Evolutionary conservation across 2,888 invertebrate species (phyloP).

Genomic region (Physocephala rufipes): DNA sequence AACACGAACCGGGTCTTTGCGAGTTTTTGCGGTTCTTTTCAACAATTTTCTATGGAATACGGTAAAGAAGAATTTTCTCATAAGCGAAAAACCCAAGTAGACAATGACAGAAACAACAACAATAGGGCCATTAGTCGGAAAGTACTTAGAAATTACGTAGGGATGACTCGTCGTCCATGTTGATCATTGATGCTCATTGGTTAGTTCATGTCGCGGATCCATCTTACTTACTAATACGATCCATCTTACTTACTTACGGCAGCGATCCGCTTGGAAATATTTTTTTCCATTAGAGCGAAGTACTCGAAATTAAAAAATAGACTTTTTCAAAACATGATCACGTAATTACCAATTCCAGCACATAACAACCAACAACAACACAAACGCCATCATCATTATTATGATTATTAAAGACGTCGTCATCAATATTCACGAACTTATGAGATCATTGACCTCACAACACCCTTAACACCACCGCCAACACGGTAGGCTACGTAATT

Average conservation of each 20-base stretch:
- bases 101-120: not conserved
- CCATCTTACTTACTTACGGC: too few species aligned
- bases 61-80: not conserved
- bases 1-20: too few species aligned
- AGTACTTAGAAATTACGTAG: not conserved
- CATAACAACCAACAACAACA: not conserved
- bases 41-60: constrained; percentile 12
- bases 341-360: too few species aligned
- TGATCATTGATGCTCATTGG: constrained; percentile 22
- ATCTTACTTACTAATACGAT: constrained; percentile 63
- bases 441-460: not conserved
- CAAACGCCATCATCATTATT: not conserved
- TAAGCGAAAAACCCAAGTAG: not conserved
- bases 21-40: too few species aligned
- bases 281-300: too few species aligned
- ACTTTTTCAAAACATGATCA: too few species aligned
- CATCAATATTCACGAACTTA: too few species aligned
- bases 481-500: constrained; percentile 35
- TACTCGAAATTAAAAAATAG: too few species aligned
- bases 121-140: not conserved
- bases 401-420: too few species aligned
- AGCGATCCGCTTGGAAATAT: too few species aligned
- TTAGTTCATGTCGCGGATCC: constrained; percentile 52
- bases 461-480: not conserved
- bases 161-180: constrained; percentile 14